Evolutionary conservation across 2,888 invertebrate genomes (phyloP).

Genomic region (Acrobasis repandana): DNA sequence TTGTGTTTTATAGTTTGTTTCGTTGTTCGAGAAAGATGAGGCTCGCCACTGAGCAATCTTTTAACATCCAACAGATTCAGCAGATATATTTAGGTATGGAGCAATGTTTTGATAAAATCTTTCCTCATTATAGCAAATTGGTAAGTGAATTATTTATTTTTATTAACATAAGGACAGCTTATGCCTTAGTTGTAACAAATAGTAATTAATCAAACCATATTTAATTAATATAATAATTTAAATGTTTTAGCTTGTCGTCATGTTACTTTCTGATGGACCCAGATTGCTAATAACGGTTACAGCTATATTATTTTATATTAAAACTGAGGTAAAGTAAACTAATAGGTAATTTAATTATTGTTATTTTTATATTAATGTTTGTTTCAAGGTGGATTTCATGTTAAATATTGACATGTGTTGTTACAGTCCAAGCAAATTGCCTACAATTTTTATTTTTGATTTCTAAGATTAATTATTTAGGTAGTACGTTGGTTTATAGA

Average conservation of each 20-base stretch:
- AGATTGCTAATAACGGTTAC: constrained; percentile 11
- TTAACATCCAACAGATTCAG: constrained; percentile 5
- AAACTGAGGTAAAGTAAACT: constrained; percentile 1
- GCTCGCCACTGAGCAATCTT: background rate
- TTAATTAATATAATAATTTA: background rate
- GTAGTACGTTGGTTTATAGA: too few species aligned
- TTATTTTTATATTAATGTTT: too few species aligned
- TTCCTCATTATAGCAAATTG: constrained; percentile 15
- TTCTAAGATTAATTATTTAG: too few species aligned
- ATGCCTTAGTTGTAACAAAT: too few species aligned
- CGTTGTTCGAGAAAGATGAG: background rate
- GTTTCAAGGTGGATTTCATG: too few species aligned
- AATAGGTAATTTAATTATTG: background rate
- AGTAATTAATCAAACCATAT: too few species aligned
- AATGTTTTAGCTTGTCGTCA: constrained; percentile 7
- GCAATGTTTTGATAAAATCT: constrained; percentile 12
- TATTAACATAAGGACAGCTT: too few species aligned
- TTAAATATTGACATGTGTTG: too few species aligned
- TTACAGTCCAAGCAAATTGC: too few species aligned
- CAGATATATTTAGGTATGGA: constrained; percentile 5
- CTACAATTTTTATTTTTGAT: too few species aligned
- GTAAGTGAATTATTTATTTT: constrained; percentile 14
- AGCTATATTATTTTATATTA: background rate
- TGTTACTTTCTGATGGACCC: background rate
- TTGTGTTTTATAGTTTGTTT: constrained; percentile 7